Percentiles rank a stretch among this genome's conserved stretches.
Conservation (phyloP, 1,140 invertebrate species). For the Leptoteleia sp. region DNA sequence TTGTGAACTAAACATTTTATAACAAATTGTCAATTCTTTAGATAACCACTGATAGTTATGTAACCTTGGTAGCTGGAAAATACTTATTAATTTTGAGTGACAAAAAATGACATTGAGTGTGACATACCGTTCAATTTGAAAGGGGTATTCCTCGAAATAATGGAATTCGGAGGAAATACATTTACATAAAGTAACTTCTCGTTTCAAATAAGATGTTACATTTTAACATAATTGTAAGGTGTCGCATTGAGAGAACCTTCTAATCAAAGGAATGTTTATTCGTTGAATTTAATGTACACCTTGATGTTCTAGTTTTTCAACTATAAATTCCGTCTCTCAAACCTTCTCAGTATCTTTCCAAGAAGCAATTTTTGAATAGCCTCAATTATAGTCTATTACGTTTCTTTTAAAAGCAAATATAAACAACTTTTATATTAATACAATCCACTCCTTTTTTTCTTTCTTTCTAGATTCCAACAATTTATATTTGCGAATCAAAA, state of each 20-base stretch:
- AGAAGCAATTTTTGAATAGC: slow-evolving; percentile 1
- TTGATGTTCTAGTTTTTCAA: slow-evolving; percentile 22
- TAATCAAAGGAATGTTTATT: slow-evolving; percentile 10
- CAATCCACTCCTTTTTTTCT: too few species aligned
- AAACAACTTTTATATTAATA: background rate
- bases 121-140: slow-evolving; percentile 27
- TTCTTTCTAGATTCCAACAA: too few species aligned
- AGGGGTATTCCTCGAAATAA: slow-evolving; percentile 32
- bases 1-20: too few species aligned
- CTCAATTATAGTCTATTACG: background rate
- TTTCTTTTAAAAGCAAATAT: background rate
- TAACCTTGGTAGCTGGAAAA: slow-evolving; percentile 20
- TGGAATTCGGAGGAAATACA: slow-evolving; percentile 32
- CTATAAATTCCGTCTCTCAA: background rate
- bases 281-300: slow-evolving; percentile 1
- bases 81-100: slow-evolving; percentile 11
- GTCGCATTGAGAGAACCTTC: slow-evolving; percentile 13
- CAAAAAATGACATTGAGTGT: slow-evolving; percentile 42
- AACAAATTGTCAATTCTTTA: too few species aligned
- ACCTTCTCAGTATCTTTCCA: slow-evolving; percentile 1
- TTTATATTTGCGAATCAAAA: background rate
- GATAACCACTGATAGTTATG: slow-evolving; percentile 1
- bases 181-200: slow-evolving; percentile 32
- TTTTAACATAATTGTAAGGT: slow-evolving; percentile 43
- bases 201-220: slow-evolving; percentile 52